A percentile compares a stretch with the other conserved stretches of the same genome.
These are phyloP conservation scores for Dolichopus griseipennis DNA, from an alignment of 2,888 invertebrate genomes.

Conservation along the genomic window DNA sequence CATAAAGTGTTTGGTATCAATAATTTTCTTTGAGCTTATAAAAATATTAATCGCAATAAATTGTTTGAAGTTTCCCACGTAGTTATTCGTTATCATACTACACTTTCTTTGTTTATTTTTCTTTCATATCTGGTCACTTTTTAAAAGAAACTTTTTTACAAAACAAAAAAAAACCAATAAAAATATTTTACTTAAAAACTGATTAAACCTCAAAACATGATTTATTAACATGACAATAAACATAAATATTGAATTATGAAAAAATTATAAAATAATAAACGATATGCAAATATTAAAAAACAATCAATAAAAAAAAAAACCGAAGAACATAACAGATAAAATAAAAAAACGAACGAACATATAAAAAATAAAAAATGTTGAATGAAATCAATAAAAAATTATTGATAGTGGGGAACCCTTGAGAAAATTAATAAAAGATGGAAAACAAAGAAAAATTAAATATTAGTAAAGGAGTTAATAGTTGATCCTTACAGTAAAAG, in stretches of 20 bases:
- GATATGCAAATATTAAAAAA: conserved; percentile 2
- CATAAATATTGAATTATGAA: conserved; percentile 6
- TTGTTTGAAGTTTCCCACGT: no score
- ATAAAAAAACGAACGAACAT: neutral
- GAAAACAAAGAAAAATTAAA: no score
- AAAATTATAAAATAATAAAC: conserved; percentile 6
- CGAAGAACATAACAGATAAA: neutral
- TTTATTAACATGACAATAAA: neutral
- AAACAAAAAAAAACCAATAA: neutral
- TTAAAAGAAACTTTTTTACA: no score
- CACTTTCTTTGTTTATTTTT: neutral
- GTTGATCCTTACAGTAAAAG: no score
- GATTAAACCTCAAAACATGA: conserved; percentile 2
- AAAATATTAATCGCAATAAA: no score
- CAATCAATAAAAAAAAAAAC: neutral
- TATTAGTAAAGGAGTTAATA: no score
- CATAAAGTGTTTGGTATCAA: no score
- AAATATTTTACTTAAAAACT: neutral
- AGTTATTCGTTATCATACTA: neutral
- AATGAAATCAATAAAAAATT: neutral
- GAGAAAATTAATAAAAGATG: no score
- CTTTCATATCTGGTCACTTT: no score
- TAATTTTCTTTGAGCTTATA: no score
- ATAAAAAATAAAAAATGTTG: neutral
- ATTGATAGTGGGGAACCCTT: neutral